Conservation (phyloP, 2,113 vertebrate genomes). For the Chaetops frenatus region DNA sequence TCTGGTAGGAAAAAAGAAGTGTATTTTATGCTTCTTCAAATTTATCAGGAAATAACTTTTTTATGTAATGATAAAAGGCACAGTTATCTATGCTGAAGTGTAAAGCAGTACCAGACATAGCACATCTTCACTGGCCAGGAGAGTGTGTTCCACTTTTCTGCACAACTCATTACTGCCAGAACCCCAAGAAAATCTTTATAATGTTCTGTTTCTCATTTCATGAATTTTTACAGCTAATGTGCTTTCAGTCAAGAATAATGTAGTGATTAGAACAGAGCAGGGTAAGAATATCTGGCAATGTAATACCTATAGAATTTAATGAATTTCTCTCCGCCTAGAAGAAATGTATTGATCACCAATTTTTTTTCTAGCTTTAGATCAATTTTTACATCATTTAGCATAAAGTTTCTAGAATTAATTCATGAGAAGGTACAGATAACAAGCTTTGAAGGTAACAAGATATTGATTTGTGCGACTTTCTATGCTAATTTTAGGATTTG, state of each 20-base stretch:
- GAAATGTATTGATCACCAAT: constrained; percentile 67
- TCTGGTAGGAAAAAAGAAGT: not conserved
- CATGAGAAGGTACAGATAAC: constrained; percentile 51
- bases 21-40: not conserved
- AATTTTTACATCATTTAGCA: constrained; percentile 64
- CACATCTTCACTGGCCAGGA: constrained; percentile 52
- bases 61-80: constrained; percentile 15
- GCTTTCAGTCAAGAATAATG: constrained; percentile 72
- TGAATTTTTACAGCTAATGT: constrained; percentile 74
- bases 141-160: constrained; percentile 53
- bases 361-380: constrained; percentile 66
- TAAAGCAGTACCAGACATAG: constrained; percentile 52
- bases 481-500: constrained; percentile 63
- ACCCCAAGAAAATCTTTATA: constrained; percentile 71
- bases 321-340: constrained; percentile 63
- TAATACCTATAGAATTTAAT: constrained; percentile 64
- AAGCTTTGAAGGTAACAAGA: constrained; percentile 67
- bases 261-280: constrained; percentile 63
- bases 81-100: constrained; percentile 38
- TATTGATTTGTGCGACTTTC: constrained; percentile 59
- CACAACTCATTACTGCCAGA: constrained; percentile 69
- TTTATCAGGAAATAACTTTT: constrained; percentile 49
- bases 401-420: constrained; percentile 62
- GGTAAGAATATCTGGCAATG: constrained; percentile 50
- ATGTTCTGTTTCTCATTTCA: constrained; percentile 68